Evolutionary conservation across 53 echinoderm and acorn worm species (phyloP).

Genomic region (Pentamera pediparva): DNA sequence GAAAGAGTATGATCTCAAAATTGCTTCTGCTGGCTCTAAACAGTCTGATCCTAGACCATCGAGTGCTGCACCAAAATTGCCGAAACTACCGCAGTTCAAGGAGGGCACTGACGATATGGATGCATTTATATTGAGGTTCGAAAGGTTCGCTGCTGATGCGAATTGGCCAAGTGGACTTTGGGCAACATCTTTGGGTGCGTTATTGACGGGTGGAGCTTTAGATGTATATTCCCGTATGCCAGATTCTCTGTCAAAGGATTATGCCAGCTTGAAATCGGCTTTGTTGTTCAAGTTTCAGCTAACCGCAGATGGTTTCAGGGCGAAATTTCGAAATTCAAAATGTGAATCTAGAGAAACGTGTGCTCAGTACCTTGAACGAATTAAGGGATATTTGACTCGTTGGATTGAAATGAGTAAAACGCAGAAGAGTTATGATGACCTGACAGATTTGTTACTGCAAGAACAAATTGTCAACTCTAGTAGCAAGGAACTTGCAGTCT

Average conservation of each 20-base stretch:
- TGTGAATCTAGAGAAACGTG: constrained; percentile 34
- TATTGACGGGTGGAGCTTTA: constrained; percentile 27
- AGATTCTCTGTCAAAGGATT: neutral
- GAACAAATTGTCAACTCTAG: constrained; percentile 3
- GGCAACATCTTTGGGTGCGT: constrained; percentile 35
- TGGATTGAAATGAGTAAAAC: constrained; percentile 24
- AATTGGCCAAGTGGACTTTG: constrained; percentile 31
- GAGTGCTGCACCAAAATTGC: neutral
- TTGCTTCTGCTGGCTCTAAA: neutral
- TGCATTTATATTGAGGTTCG: constrained; percentile 39
- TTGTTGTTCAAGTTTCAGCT: constrained; percentile 13
- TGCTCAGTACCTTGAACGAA: constrained; percentile 17
- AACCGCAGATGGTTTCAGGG: constrained; percentile 29
- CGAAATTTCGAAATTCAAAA: constrained; percentile 1
- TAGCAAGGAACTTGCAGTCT: constrained; percentile 10
- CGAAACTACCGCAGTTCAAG: constrained; percentile 31
- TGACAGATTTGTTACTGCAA: neutral
- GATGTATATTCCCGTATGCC: constrained; percentile 38
- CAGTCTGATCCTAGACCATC: neutral
- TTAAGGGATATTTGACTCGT: constrained; percentile 2
- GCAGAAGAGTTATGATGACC: constrained; percentile 16
- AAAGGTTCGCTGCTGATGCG: constrained; percentile 24
- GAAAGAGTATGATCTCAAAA: constrained; percentile 33
- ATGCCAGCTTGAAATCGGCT: constrained; percentile 8
- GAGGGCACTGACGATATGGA: constrained; percentile 40